Conservation (phyloP, 1,140 invertebrate species). For the Octopus bimaculoides region DNA sequence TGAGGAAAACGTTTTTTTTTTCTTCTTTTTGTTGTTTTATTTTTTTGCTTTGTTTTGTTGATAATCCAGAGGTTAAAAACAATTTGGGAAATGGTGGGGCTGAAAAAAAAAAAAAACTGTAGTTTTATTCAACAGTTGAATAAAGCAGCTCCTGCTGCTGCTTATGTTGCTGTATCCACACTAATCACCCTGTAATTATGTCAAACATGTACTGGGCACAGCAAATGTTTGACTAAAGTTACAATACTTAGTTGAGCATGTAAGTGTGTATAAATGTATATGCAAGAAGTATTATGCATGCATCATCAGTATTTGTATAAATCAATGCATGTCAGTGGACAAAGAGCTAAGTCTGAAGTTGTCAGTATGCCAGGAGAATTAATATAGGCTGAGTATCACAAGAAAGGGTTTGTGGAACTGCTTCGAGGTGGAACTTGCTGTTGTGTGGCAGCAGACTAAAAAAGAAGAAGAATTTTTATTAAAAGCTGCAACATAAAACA, state of each 20-base stretch:
- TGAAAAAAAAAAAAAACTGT: too few relatives aligned
- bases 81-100: too few relatives aligned
- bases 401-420: constrained; percentile 49
- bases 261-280: neutral
- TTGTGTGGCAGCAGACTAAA: constrained; percentile 39
- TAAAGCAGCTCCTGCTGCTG: too few relatives aligned
- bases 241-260: neutral
- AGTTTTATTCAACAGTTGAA: too few relatives aligned
- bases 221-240: neutral
- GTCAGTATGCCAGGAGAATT: neutral
- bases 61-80: too few relatives aligned
- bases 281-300: neutral
- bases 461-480: constrained; percentile 7
- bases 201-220: neutral
- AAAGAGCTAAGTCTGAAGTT: too few relatives aligned
- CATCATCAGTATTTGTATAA: neutral
- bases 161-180: too few relatives aligned
- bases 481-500: constrained; percentile 14
- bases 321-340: neutral
- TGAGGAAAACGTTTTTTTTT: too few relatives aligned
- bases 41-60: too few relatives aligned
- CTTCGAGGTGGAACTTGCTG: constrained; percentile 42
- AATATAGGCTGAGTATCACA: constrained; percentile 35
- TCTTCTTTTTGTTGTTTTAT: too few relatives aligned
- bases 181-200: neutral